Evolutionary conservation across 35 echinoderm and acorn worm genomes (phyloP), one percentile per base, ranked within the genome.

Genomic region (Anneissia japonica): DNA sequence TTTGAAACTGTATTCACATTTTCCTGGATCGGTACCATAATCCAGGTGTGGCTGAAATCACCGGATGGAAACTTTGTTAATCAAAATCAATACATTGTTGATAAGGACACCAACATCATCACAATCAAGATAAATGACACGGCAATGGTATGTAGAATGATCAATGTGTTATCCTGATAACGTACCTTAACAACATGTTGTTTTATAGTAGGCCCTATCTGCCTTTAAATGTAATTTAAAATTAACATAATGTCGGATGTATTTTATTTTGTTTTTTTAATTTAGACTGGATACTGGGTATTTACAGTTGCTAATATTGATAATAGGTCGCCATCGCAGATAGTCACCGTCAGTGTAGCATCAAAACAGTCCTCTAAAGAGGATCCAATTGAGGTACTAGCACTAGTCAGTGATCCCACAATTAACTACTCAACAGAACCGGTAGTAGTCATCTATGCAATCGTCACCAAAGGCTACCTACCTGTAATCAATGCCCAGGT

Each of bases 401-500:
- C 45, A 73, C 19, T 51, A 14, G 32, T 84, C 14, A 56, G 32
- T 72, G 45, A 72, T 23, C 4, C 31, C 0, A 46, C 32, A 84
- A 26, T 92, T 3, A 80, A 92, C 73, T 80, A 78, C 38, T 37
- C 46, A 7, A 40, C 28, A 17, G 32, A 55, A 36, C 76, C 43
- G 29, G 36, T 30, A 1, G 45, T 92, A 4, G 46, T 80, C 31
- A 87, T 92, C 23, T 93, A 75, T 43, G 83, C 87, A 1, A 83
- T 89, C 37, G 79, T 93, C 55, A 74, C 82, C 7, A 87, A 86
- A 41, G 92, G 87, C 0, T 93, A 88, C 33, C 86, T 80, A 26
- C 92, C 92, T 5, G 85, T 93, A 0, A 75, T 93, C 14, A 78
- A 89, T 43, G 92, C 83, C 0, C 39, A 89, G n/a, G 92, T 93